phyloP scores from a whole-genome alignment of 1,140 invertebrate genomes.

The Drosophila setifemur region DNA sequence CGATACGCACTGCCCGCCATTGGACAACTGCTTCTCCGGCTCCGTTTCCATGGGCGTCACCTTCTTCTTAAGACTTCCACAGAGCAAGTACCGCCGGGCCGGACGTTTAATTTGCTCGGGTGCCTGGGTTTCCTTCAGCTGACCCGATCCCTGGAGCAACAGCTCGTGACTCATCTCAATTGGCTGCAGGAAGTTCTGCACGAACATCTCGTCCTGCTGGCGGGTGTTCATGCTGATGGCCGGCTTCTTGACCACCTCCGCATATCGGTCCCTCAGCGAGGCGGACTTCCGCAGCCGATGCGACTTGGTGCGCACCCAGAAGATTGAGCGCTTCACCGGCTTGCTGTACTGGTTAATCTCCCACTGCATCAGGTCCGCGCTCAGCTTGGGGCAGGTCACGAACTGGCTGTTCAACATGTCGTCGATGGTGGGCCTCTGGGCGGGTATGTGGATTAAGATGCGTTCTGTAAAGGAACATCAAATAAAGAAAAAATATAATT shows the following conservation, averaged over 20 bases:
- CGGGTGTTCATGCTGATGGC: slow-evolving; percentile 80
- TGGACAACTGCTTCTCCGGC: slow-evolving; percentile 67
- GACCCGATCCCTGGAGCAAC: slow-evolving; percentile 11
- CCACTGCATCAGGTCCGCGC: slow-evolving; percentile 75
- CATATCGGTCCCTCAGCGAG: slow-evolving; percentile 80
- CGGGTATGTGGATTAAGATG: slow-evolving; percentile 82
- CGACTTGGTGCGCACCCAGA: slow-evolving; percentile 82
- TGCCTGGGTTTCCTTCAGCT: slow-evolving; percentile 38
- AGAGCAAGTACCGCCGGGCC: slow-evolving; percentile 59
- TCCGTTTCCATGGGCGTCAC: slow-evolving; percentile 78
- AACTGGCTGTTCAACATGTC: slow-evolving; percentile 83
- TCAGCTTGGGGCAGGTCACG: slow-evolving; percentile 77
- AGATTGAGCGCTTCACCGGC: slow-evolving; percentile 76
- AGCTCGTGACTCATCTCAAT: slow-evolving; percentile 65
- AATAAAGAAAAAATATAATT: neutral
- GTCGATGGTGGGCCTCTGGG: slow-evolving; percentile 80
- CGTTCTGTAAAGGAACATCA: slow-evolving; percentile 65
- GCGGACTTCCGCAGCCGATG: slow-evolving; percentile 76
- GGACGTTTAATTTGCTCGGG: slow-evolving; percentile 45
- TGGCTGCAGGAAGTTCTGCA: slow-evolving; percentile 78
- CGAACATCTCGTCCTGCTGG: slow-evolving; percentile 74
- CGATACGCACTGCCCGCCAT: slow-evolving; percentile 35
- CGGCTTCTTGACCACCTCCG: slow-evolving; percentile 77
- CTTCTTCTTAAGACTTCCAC: slow-evolving; percentile 79
- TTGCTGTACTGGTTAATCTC: slow-evolving; percentile 75